A percentile compares a stretch with the other conserved stretches of the same genome.
Evolutionary conservation across 2,888 invertebrate species (phyloP).

Genomic region (Tetragnatha montana): DNA sequence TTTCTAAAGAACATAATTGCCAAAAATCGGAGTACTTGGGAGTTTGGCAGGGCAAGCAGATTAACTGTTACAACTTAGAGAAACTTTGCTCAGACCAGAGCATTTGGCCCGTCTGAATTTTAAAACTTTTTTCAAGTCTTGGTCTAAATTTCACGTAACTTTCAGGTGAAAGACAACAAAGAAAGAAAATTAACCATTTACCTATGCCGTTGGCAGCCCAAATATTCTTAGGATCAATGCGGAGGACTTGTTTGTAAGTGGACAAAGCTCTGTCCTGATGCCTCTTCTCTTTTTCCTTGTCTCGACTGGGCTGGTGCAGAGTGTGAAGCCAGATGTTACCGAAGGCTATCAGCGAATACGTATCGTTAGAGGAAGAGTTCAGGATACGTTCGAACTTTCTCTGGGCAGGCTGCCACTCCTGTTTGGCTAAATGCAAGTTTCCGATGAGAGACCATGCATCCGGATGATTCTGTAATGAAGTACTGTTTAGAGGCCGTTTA

Average conservation of each 20-base stretch:
- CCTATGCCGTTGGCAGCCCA: constrained; percentile 99
- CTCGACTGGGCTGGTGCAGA: constrained; percentile 92
- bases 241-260: constrained; percentile 93
- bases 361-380: constrained; percentile 88
- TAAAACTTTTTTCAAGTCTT: too few species aligned
- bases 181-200: constrained; percentile 78
- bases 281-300: constrained; percentile 94
- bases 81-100: too few species aligned
- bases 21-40: too few species aligned
- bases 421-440: constrained; percentile 97
- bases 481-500: too few species aligned
- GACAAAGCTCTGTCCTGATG: constrained; percentile 95
- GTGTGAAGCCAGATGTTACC: constrained; percentile 99
- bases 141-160: too few species aligned
- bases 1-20: too few species aligned
- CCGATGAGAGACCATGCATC: constrained; percentile 99
- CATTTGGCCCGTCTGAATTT: too few species aligned
- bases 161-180: too few species aligned
- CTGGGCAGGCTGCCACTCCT: constrained; percentile 98
- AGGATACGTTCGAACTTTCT: constrained; percentile 98
- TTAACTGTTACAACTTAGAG: too few species aligned
- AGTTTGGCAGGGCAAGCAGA: too few species aligned
- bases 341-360: constrained; percentile 95
- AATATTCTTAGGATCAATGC: constrained; percentile 95
- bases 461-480: constrained; percentile 86